Percentiles rank a stretch among this genome's conserved stretches.
These are phyloP conservation scores for Lutra lutra DNA, from an alignment of 2,797 vertebrate species.

Conservation along the genomic window DNA sequence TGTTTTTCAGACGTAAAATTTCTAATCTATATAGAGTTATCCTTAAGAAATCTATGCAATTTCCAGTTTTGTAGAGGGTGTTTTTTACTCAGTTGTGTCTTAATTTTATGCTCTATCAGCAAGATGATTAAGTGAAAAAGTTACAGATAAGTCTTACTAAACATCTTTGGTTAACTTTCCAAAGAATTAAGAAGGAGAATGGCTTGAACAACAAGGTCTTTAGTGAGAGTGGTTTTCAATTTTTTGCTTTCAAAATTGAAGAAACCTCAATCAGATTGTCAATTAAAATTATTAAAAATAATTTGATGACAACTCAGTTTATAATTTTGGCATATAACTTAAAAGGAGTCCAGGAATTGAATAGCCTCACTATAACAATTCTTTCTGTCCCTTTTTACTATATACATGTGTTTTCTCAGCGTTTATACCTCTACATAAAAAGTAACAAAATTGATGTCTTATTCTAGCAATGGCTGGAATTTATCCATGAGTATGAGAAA, in stretches of 20 bases:
- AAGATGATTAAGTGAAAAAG: background rate
- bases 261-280: background rate
- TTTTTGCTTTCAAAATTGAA: constrained; percentile 25
- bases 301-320: background rate
- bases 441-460: background rate
- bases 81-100: constrained; percentile 28
- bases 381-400: background rate
- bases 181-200: background rate
- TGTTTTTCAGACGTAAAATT: background rate
- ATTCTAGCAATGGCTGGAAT: background rate
- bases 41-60: background rate
- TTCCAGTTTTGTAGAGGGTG: background rate
- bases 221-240: background rate
- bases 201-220: background rate
- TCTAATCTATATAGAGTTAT: background rate
- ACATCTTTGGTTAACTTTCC: constrained; percentile 17
- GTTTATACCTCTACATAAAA: background rate
- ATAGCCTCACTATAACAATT: background rate
- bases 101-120: constrained; percentile 4
- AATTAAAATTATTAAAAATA: constrained; percentile 34
- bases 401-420: background rate
- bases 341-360: background rate
- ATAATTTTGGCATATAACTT: background rate
- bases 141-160: background rate
- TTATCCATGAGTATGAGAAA: background rate